Conservation (phyloP, 1,140 invertebrate genomes). For the Drosophila navojoa region DNA sequence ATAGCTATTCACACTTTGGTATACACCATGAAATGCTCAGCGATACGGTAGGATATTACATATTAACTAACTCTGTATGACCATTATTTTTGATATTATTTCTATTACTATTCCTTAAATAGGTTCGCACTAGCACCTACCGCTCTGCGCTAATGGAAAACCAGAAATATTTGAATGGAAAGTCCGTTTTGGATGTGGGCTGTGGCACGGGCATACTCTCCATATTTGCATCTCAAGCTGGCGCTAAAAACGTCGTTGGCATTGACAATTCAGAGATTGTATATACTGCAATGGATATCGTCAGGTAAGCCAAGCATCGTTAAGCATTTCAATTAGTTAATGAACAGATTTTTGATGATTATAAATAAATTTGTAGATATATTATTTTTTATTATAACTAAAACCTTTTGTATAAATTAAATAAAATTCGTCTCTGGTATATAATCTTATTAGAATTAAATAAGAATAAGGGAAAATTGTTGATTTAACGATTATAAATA, state of each 20-base stretch:
- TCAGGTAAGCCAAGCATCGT: constrained; percentile 77
- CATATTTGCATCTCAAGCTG: constrained; percentile 97
- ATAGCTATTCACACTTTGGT: constrained; percentile 97
- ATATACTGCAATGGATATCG: constrained; percentile 92
- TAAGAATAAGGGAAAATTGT: no score
- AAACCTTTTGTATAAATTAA: no score
- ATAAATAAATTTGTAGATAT: no score
- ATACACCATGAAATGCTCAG: constrained; percentile 98
- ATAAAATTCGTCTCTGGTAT: no score
- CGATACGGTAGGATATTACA: constrained; percentile 84
- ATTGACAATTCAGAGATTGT: constrained; percentile 96
- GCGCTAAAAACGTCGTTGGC: constrained; percentile 95
- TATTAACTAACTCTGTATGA: no score
- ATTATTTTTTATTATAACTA: no score
- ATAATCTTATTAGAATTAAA: no score
- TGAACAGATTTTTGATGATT: no score
- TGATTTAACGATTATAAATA: no score
- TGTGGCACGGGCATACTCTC: constrained; percentile 97
- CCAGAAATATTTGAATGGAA: constrained; percentile 87
- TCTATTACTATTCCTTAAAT: background rate
- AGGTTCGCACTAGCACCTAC: constrained; percentile 95
- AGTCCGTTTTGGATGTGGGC: constrained; percentile 96
- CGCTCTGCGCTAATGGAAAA: constrained; percentile 96
- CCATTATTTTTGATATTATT: no score
- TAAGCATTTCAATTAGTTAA: no score